A percentile compares a stretch with the other conserved stretches of the same genome.
phyloP scores from a whole-genome alignment of 2,888 invertebrate species.

The Atethmia centrago region DNA sequence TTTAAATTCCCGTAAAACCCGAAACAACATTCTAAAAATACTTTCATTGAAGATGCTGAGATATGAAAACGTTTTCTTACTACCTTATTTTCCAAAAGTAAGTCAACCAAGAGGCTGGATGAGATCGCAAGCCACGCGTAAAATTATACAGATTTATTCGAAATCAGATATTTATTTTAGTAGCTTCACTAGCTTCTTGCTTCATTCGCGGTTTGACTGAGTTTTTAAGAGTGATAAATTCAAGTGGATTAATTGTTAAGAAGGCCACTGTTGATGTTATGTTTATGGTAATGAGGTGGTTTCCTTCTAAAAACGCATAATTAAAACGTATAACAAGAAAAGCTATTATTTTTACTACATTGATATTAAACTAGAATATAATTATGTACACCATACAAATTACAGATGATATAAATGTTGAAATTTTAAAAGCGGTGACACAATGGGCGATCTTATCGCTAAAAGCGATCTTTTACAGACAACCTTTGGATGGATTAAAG shows the following conservation, averaged over 20 bases:
- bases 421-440: too few relatives aligned
- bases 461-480: too few relatives aligned
- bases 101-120: slow-evolving; percentile 35
- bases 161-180: slow-evolving; percentile 45
- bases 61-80: not conserved
- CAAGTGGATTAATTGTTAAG: not conserved
- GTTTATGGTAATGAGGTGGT: not conserved
- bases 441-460: too few relatives aligned
- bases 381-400: too few relatives aligned
- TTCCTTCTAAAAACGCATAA: not conserved
- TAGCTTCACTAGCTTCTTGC: slow-evolving; percentile 37
- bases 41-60: not conserved
- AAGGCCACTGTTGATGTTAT: not conserved
- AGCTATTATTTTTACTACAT: not conserved
- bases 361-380: not conserved
- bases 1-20: not conserved
- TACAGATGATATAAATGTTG: too few relatives aligned
- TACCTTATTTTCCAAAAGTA: slow-evolving; percentile 19
- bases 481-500: too few relatives aligned
- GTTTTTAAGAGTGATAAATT: slow-evolving; percentile 8
- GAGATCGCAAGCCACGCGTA: slow-evolving; percentile 42
- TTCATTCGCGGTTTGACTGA: not conserved
- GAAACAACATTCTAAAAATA: not conserved
- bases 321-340: slow-evolving; percentile 5
- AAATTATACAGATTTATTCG: slow-evolving; percentile 53